Evolutionary conservation across 2,113 vertebrate genomes (phyloP), one percentile per base, ranked within the genome.

Genomic region (Regulus satrapa): DNA sequence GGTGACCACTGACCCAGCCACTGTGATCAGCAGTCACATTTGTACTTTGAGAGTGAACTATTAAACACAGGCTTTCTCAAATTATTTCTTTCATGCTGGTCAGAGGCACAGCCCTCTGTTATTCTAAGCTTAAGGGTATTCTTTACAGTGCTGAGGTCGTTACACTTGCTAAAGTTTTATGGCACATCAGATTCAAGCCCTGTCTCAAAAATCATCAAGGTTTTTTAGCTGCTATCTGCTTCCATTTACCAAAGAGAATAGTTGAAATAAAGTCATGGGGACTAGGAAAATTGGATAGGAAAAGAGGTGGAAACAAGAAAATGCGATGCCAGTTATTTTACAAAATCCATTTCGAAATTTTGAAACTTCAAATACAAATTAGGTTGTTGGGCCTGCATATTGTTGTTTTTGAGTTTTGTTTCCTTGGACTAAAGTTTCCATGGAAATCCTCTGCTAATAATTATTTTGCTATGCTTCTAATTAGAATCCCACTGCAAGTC

Each of bases 401-500:
- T 93, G 59, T 59, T 96, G 64, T 38, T 92, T 85, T 88, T 87
- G 62, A 80, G 43, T 78, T 92, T 92, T 95, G 40, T 74, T 93
- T 94, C 77, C 69, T 61, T 84, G 66, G 86, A 84, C 64, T 90
- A 93, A 95, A 89, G 91, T 97, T 96, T 91, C 91, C 95, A 91
- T 92, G 94, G 96, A 92, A 94, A 91, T 90, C 51, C 83, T 94
- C 97, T 97, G 92, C 82, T 96, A 96, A 97, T 97, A 95, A 97
- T 96, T 96, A 96, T 91, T 95, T 88, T 96, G 85, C 95, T 96
- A 68, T 96, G 95, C 94, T 96, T 95, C 77, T 94, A 92, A 96
- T 97, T 96, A 96, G 83, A 89, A 92, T 92, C 68, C 76, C 63
- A 40, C 90, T 89, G 84, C 91, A 87, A 92, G 61, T 52, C 80